Percentiles rank a stretch among this genome's conserved stretches.
phyloP scores from a whole-genome alignment of 1,140 invertebrate genomes.

The Listronotus bonariensis region DNA sequence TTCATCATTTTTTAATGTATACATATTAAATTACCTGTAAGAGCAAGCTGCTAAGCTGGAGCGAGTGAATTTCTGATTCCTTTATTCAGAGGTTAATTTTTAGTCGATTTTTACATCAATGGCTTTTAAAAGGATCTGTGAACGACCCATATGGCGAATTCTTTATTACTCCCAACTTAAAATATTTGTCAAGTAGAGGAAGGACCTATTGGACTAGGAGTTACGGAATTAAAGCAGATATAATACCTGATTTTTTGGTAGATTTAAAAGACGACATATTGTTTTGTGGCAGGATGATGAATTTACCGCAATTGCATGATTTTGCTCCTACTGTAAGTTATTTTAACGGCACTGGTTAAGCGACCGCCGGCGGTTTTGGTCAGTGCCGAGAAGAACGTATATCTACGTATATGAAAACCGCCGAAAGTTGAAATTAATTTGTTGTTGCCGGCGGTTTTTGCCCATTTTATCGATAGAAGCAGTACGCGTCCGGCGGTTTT shows the following conservation, averaged over 20 bases:
- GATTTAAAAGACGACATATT: slow-evolving; percentile 50
- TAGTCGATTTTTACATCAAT: slow-evolving; percentile 51
- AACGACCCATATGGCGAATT: slow-evolving; percentile 54
- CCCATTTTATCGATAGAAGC: too few relatives aligned
- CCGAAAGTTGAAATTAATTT: too few relatives aligned
- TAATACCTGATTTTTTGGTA: slow-evolving; percentile 52
- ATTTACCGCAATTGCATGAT: slow-evolving; percentile 52
- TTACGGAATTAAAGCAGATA: slow-evolving; percentile 44
- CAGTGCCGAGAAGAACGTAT: too few relatives aligned
- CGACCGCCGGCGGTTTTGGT: too few relatives aligned
- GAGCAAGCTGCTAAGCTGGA: too few relatives aligned
- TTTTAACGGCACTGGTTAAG: too few relatives aligned
- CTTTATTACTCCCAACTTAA: slow-evolving; percentile 47
- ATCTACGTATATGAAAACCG: too few relatives aligned
- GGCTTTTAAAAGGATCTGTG: slow-evolving; percentile 53
- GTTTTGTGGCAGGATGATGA: slow-evolving; percentile 51
- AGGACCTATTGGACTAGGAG: slow-evolving; percentile 53
- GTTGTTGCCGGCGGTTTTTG: too few relatives aligned
- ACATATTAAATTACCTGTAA: too few relatives aligned
- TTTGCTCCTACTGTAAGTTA: slow-evolving; percentile 45
- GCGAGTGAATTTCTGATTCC: too few relatives aligned
- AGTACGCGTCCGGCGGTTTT: too few relatives aligned
- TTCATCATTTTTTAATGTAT: too few relatives aligned
- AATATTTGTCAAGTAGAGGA: slow-evolving; percentile 46
- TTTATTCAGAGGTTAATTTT: slow-evolving; percentile 1